A percentile compares a stretch with the other conserved stretches of the same genome.
phyloP scores from a whole-genome alignment of 2,797 vertebrate genomes.

The Pangasius larnaudii region DNA sequence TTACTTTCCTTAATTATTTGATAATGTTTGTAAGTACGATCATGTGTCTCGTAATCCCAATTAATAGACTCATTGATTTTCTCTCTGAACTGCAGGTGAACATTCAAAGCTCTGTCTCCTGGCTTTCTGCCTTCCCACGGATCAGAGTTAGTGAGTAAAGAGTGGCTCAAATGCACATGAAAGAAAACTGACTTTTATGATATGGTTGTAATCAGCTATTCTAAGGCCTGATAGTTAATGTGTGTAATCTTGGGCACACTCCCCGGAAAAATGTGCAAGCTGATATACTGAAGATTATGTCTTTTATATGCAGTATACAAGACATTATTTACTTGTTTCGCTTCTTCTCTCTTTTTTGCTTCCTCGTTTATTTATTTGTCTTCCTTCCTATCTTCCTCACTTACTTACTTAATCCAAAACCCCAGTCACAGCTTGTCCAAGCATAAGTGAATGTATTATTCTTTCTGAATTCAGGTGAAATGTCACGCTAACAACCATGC shows the following conservation, averaged over 20 bases:
- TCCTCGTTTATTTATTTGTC: slow-evolving; percentile 27
- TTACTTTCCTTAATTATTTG: neutral
- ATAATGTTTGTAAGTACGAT: neutral
- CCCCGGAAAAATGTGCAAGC: neutral
- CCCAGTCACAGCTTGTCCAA: neutral
- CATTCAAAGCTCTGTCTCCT: neutral
- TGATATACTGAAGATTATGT: neutral
- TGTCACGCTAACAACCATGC: neutral
- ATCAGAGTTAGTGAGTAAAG: neutral
- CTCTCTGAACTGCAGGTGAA: slow-evolving; percentile 2
- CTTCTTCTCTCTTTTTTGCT: neutral
- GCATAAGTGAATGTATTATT: slow-evolving; percentile 13
- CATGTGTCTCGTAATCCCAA: slow-evolving; percentile 8
- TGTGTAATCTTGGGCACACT: neutral
- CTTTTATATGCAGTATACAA: neutral
- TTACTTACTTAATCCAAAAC: neutral
- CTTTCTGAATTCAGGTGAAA: slow-evolving; percentile 31
- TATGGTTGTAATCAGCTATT: neutral
- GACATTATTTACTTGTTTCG: neutral
- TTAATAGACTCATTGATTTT: slow-evolving; percentile 19
- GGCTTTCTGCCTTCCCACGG: neutral
- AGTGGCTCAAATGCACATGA: neutral
- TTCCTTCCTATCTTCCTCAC: neutral
- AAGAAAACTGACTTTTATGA: neutral
- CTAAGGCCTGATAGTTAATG: neutral